Evolutionary conservation across 2,797 vertebrate species (phyloP), one percentile per base, ranked within the genome.

Genomic region (Galaxias olidus): DNA sequence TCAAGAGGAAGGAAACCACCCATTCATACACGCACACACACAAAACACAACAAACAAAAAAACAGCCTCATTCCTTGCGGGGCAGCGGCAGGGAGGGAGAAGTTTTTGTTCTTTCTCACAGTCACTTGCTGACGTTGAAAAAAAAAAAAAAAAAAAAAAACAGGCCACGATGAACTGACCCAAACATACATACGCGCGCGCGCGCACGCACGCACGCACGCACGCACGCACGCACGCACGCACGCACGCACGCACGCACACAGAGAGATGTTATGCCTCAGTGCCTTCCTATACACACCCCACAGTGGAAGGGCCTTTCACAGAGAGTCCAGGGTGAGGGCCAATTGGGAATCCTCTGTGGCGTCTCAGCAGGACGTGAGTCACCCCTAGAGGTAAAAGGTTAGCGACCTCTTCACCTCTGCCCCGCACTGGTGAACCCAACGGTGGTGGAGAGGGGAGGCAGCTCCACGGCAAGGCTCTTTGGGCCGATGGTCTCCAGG

Each of bases 101-200:
- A 0, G n/a, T 2, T 40, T 14, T 15, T 30, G 65, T 72, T 69
- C 47, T 14, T 42, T 62, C 17, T 48, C 59, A 48, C 53, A 52
- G 15, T 59, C 30, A 5, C 48, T 17, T 19, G 49, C 49, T 19
- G 45, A 13, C 10, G 20, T 59, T 15, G 44, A 18, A 46, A 43
- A 54, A 52, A 44, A 59, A 58, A 50, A 18, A 46, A 43, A 54
- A 52, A 44, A 59, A 58, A 50, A 63, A 55, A 68, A 58, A 43
- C 47, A 68, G 15, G 4, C 19, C 9, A 42, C 42, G 47, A 10
- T 15, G 41, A 15, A 50, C 59, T 5, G 2, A 14, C 47, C 40
- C 15, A 51, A 30, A 19, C 30, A 13, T n/a, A 11, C 48, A 13
- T 50, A 15, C 48, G 12, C 14, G 9, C n/a, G n/a, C n/a, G n/a